phyloP scores from a whole-genome alignment of 2,797 vertebrate species.

The Acestrorhynchus altus region DNA sequence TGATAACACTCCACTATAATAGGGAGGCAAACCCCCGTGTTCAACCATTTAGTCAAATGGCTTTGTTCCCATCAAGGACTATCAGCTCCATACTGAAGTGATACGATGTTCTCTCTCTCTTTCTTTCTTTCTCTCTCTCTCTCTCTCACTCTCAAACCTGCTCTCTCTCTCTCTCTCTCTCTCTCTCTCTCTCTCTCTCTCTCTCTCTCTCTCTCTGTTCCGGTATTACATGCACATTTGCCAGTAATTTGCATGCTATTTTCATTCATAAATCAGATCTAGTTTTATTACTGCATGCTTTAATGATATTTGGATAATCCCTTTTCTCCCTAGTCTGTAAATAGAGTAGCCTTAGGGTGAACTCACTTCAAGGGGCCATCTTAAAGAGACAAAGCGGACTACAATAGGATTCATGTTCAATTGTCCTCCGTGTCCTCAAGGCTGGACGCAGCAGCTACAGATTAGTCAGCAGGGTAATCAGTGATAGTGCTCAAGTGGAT shows the following conservation, averaged over 20 bases:
- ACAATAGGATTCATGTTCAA: conserved; percentile 52
- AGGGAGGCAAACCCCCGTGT: conserved; percentile 40
- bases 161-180: background rate
- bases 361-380: conserved; percentile 45
- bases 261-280: conserved; percentile 55
- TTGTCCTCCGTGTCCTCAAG: conserved; percentile 49
- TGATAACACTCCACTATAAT: conserved; percentile 48
- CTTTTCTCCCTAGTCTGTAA: conserved; percentile 50
- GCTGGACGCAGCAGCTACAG: conserved; percentile 39
- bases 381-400: conserved; percentile 49
- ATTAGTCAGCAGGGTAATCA: conserved; percentile 47
- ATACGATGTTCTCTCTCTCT: background rate
- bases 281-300: conserved; percentile 57
- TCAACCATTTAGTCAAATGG: conserved; percentile 49
- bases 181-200: background rate
- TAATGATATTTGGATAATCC: conserved; percentile 62
- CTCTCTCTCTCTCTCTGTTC: background rate
- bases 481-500: background rate
- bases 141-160: background rate
- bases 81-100: conserved; percentile 29
- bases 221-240: conserved; percentile 39
- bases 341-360: conserved; percentile 56
- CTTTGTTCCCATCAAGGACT: conserved; percentile 47
- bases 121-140: background rate
- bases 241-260: conserved; percentile 51